phyloP scores from a whole-genome alignment of 2,113 vertebrate genomes.

The Scortum barcoo region DNA sequence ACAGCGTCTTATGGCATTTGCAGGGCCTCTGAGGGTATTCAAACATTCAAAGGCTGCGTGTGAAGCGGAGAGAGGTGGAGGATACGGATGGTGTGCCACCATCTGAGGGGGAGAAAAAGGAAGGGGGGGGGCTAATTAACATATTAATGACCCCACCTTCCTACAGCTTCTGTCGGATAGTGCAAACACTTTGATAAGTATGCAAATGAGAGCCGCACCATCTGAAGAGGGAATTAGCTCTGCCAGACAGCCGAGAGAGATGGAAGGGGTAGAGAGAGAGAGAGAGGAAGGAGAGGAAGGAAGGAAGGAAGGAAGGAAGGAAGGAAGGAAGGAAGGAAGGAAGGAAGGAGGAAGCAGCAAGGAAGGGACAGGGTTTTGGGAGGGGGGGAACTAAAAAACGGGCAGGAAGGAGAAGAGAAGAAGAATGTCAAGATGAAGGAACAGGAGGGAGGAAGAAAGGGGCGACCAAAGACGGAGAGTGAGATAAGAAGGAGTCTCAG shows the following conservation, averaged over 20 bases:
- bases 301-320: slow-evolving; percentile 43
- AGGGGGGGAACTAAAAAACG: slow-evolving; percentile 25
- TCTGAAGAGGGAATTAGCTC: slow-evolving; percentile 86
- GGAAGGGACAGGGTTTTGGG: slow-evolving; percentile 3
- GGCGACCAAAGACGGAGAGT: slow-evolving; percentile 33
- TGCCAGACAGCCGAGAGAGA: slow-evolving; percentile 70
- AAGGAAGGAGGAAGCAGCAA: slow-evolving; percentile 40
- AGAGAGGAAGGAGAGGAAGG: slow-evolving; percentile 35
- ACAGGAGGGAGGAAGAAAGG: slow-evolving; percentile 32
- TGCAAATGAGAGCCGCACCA: slow-evolving; percentile 85
- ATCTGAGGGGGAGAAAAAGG: slow-evolving; percentile 51
- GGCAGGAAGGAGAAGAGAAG: slow-evolving; percentile 24
- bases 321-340: slow-evolving; percentile 24
- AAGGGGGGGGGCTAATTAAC: slow-evolving; percentile 83
- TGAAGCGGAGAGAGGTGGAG: slow-evolving; percentile 70
- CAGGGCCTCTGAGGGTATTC: slow-evolving; percentile 65
- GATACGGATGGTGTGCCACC: slow-evolving; percentile 72
- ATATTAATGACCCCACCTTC: slow-evolving; percentile 89
- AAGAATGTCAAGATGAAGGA: slow-evolving; percentile 39
- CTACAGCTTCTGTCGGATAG: slow-evolving; percentile 86
- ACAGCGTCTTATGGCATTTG: slow-evolving; percentile 69
- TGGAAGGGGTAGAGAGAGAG: slow-evolving; percentile 50
- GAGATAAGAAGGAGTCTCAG: slow-evolving; percentile 40
- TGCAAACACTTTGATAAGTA: slow-evolving; percentile 89
- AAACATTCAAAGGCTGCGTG: slow-evolving; percentile 71